Evolutionary conservation across 2,888 invertebrate species (phyloP).

Genomic region (Alloscopus bannaensis): DNA sequence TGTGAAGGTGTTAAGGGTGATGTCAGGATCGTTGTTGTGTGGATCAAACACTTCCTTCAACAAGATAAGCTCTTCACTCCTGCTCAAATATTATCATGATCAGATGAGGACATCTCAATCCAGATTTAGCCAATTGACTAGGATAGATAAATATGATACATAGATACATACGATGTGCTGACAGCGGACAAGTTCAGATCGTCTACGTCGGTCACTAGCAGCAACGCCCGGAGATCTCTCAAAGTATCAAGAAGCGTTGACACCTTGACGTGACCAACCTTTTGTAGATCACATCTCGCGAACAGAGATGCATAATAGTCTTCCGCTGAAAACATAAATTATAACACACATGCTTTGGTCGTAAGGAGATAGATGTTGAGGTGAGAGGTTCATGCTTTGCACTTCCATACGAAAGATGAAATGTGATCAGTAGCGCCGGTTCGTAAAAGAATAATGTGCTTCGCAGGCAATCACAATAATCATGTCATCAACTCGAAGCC

Average conservation of each 20-base stretch:
- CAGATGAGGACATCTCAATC: background rate
- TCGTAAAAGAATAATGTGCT: background rate
- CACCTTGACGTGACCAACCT: constrained; percentile 24
- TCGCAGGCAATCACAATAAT: background rate
- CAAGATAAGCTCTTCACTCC: constrained; percentile 23
- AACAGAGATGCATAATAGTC: constrained; percentile 47
- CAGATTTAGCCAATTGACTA: background rate
- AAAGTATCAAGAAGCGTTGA: constrained; percentile 36
- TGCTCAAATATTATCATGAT: no score
- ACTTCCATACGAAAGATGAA: no score
- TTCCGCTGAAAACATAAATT: constrained; percentile 26
- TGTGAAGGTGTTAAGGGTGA: constrained; percentile 35
- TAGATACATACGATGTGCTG: background rate
- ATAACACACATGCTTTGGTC: background rate
- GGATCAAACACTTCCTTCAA: constrained; percentile 46
- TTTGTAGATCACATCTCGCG: constrained; percentile 28
- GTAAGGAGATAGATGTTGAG: no score
- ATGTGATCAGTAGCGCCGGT: background rate
- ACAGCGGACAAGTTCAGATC: constrained; percentile 15
- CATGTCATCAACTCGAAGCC: background rate
- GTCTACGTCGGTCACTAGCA: background rate
- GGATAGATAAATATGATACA: no score
- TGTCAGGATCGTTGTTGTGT: constrained; percentile 20
- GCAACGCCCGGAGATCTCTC: constrained; percentile 27
- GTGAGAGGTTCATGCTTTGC: no score